Evolutionary conservation across 2,113 vertebrate genomes (phyloP).

Genomic region (Nothoprocta perdicaria): DNA sequence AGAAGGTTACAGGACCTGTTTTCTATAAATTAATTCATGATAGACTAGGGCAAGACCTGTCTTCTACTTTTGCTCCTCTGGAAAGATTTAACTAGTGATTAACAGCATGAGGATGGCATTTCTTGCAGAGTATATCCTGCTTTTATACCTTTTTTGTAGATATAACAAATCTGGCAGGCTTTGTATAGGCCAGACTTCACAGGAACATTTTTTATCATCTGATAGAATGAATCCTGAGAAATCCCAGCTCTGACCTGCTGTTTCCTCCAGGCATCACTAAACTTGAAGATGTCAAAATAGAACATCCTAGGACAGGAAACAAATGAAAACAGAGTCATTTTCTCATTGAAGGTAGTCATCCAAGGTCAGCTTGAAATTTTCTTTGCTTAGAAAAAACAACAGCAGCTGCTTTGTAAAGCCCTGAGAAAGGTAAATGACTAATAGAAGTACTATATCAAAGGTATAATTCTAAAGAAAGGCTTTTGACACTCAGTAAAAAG

Average conservation of each 20-base stretch:
- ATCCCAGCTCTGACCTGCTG: neutral
- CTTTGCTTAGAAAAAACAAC: slow-evolving; percentile 1
- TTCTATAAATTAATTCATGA: fast-evolving
- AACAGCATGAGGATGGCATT: neutral
- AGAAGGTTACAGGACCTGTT: neutral
- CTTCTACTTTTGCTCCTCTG: neutral
- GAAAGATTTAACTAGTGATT: neutral
- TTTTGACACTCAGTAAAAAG: neutral
- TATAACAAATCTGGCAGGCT: neutral
- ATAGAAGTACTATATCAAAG: neutral
- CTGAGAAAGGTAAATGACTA: neutral
- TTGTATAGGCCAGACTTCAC: neutral
- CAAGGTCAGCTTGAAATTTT: neutral
- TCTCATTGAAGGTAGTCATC: slow-evolving; percentile 4
- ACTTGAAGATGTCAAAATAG: slow-evolving; percentile 30
- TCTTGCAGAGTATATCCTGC: neutral
- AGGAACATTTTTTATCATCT: neutral
- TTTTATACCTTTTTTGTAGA: neutral
- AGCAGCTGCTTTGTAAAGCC: neutral
- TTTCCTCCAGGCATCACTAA: slow-evolving; percentile 19
- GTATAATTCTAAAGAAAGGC: neutral
- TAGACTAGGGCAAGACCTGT: neutral
- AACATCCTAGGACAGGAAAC: slow-evolving; percentile 21
- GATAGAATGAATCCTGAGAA: neutral
- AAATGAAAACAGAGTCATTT: slow-evolving; percentile 46